Evolutionary conservation across 1,140 invertebrate species (phyloP).

Genomic region (Drosophila parvula): DNA sequence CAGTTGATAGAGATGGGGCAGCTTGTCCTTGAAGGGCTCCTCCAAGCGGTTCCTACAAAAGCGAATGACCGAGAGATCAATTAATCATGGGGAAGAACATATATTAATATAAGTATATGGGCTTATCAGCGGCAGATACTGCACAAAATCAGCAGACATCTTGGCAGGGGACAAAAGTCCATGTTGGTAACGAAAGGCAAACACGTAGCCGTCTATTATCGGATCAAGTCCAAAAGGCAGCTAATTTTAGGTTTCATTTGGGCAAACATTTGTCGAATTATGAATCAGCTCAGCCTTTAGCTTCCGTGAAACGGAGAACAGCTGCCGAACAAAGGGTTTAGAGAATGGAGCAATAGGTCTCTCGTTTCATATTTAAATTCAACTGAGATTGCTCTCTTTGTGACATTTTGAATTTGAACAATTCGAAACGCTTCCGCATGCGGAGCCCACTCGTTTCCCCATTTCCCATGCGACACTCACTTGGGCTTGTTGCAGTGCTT

Average conservation of each 20-base stretch:
- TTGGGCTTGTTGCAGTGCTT: conserved; percentile 96
- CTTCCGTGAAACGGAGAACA: background rate
- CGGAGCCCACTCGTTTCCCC: background rate
- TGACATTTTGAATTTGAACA: conserved; percentile 4
- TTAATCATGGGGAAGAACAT: background rate
- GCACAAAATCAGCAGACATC: conserved; percentile 5
- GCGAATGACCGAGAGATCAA: conserved; percentile 27
- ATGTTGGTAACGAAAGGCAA: background rate
- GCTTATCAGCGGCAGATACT: conserved; percentile 16
- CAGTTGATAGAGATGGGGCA: conserved; percentile 97
- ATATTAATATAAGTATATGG: conserved; percentile 40
- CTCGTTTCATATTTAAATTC: background rate
- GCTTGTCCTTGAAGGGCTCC: conserved; percentile 96
- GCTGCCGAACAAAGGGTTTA: background rate
- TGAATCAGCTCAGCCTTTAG: conserved; percentile 6
- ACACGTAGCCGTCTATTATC: conserved; percentile 1
- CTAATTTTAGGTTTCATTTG: conserved; percentile 1
- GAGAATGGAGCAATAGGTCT: background rate
- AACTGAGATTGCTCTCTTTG: background rate
- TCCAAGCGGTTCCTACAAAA: conserved; percentile 89
- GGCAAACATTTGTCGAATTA: conserved; percentile 3
- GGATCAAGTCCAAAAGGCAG: background rate
- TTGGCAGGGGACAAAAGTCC: conserved; percentile 7
- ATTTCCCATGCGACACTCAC: conserved; percentile 75
- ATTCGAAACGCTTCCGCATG: conserved; percentile 9